Evolutionary conservation across 2,888 invertebrate genomes (phyloP).

Genomic region (Atrina japonica): DNA sequence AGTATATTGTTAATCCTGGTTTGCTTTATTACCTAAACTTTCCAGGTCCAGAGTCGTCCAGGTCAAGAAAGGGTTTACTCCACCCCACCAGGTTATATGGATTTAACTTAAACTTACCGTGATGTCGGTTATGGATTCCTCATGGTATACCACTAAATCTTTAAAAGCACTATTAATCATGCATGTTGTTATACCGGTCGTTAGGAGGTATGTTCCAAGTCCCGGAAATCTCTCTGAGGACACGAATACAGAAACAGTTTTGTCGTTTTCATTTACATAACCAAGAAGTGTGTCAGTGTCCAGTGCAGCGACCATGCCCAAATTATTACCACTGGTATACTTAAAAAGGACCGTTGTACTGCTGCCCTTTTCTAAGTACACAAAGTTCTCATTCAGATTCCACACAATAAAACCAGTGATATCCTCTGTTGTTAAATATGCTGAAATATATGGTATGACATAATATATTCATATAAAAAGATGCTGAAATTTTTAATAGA

Average conservation of each 20-base stretch:
- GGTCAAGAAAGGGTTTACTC: too few relatives aligned
- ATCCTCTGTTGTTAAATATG: too few relatives aligned
- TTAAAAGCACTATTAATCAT: neutral
- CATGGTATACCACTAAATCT: slow-evolving; percentile 24
- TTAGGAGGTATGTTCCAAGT: slow-evolving; percentile 18
- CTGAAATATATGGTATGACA: too few relatives aligned
- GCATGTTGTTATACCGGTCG: slow-evolving; percentile 16
- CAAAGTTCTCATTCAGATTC: slow-evolving; percentile 21
- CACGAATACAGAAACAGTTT: neutral
- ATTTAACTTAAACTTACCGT: slow-evolving; percentile 24
- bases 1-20: too few relatives aligned
- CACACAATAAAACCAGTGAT: neutral
- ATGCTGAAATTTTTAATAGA: too few relatives aligned
- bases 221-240: slow-evolving; percentile 10
- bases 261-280: neutral
- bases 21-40: too few relatives aligned
- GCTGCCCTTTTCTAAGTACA: neutral
- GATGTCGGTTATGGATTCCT: slow-evolving; percentile 23
- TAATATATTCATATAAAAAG: too few relatives aligned
- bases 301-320: slow-evolving; percentile 4
- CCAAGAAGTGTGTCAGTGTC: slow-evolving; percentile 9
- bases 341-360: neutral
- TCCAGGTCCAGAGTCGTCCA: too few relatives aligned
- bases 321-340: slow-evolving; percentile 4
- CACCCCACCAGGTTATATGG: too few relatives aligned